Base-by-base conservation (phyloP, 1,140 invertebrate genomes). In the Odontomachus brunneus region DNA sequence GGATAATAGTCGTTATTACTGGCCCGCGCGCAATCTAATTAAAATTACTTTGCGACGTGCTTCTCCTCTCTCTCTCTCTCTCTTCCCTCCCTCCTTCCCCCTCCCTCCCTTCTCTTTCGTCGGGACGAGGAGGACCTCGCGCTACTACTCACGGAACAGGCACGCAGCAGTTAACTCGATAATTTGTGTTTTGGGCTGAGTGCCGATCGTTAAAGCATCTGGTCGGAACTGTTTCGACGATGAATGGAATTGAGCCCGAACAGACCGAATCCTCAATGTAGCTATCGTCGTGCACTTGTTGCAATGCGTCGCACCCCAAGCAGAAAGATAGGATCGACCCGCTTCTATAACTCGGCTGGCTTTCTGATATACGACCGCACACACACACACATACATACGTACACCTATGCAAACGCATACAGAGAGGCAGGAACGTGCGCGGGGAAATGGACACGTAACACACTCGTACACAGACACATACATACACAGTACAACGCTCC, bases 251-350 rank as follows among this genome's bases (percentile, higher is more conserved):
- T 29, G 87, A 85, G 88, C 78, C 67, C 65, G 83, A 74, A 67
- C 87, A 86, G 82, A 88, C 84, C 75, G 87, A 89, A 86, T 84
- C 38, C 87, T 89, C 87, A 86, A 89, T 88, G 88, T 82, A 86
- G 66, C 63, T 73, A 80, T 84, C 84, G 84, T 86, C 73, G 85
- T 88, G 87, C 88, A 89, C 88, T 89, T 89, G 88, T 89, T 89
- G 88, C 88, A 84, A 83, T 85, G 81, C 86, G 76, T 89, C 82
- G 80, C 82, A 88, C 88, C 87, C 88, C 84, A 83, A 84, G 72
- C 84, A 89, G 88, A 89, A 89, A 89, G 88, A 89, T 89, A 89
- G 87, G 76, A 89, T 89, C 88, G 88, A 89, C 88, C 88, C 84
- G 86, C 87, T 89, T 89, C 87, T 89, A 88, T 89, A 89, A 89